A percentile compares a stretch with the other conserved stretches of the same genome.
Evolutionary conservation across 2,113 vertebrate genomes (phyloP).

Genomic region (Bombycilla garrulus): DNA sequence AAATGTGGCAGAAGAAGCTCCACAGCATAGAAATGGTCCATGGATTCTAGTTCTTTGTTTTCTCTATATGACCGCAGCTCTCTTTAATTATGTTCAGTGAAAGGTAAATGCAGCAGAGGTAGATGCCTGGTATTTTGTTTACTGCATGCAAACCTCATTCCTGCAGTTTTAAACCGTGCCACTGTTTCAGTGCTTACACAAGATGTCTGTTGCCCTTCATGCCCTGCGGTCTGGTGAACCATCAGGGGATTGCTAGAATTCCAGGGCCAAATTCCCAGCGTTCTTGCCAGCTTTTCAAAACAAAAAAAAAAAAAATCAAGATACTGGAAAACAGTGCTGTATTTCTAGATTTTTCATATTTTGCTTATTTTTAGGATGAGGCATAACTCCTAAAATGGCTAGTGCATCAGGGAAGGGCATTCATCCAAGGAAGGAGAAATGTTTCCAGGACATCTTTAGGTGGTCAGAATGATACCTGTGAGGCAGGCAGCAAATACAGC

Average conservation of each 20-base stretch:
- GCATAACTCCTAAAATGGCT: neutral
- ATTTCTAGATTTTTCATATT: neutral
- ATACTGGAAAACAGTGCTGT: neutral
- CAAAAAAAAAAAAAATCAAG: neutral
- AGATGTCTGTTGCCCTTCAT: neutral
- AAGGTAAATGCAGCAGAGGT: neutral
- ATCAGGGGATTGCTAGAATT: neutral
- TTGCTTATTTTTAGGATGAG: neutral
- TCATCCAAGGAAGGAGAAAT: neutral
- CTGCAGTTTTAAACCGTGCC: neutral
- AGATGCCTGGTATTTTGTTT: neutral
- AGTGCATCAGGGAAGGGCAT: neutral
- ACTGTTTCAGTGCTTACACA: neutral
- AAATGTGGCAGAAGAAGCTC: neutral
- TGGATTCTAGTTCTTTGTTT: neutral
- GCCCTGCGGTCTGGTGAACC: neutral
- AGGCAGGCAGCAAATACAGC: neutral
- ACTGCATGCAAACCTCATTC: neutral
- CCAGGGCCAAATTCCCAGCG: neutral
- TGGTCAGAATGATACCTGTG: neutral
- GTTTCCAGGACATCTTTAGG: neutral
- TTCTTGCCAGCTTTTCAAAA: neutral
- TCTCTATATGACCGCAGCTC: neutral
- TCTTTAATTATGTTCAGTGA: neutral
- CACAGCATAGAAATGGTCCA: neutral